Percentiles rank a stretch among this genome's conserved stretches.
Evolutionary conservation across 1,140 invertebrate genomes (phyloP).

Genomic region (Acromyrmex charruanus): DNA sequence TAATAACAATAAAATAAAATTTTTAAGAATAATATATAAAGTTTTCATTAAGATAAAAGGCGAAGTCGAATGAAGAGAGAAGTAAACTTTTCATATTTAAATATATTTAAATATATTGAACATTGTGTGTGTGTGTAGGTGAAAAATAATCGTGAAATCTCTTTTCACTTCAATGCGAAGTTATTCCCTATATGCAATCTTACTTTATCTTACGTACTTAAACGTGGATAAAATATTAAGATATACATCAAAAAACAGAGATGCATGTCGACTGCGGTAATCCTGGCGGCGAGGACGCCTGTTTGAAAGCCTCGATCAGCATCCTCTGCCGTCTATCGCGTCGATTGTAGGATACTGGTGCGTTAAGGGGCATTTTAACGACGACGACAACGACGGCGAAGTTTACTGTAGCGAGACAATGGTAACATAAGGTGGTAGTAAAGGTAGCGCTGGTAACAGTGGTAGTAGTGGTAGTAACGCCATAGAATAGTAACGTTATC

Average conservation of each 20-base stretch:
- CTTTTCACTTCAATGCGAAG: conserved; percentile 21
- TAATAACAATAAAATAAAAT: conserved; percentile 14
- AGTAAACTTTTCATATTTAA: conserved; percentile 1
- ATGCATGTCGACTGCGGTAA: conserved; percentile 58
- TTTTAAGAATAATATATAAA: neutral
- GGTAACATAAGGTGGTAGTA: conserved; percentile 76
- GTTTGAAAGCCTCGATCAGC: conserved; percentile 25
- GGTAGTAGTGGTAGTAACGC: conserved; percentile 70
- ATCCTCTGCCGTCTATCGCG: conserved; percentile 37
- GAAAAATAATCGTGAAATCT: conserved; percentile 27
- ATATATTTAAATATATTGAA: conserved; percentile 19
- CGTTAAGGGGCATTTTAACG: conserved; percentile 59
- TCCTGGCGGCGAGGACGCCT: conserved; percentile 32
- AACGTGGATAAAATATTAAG: conserved; percentile 51
- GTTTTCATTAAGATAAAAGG: neutral
- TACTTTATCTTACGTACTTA: conserved; percentile 50
- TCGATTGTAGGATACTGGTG: conserved; percentile 46
- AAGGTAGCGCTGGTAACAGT: conserved; percentile 77
- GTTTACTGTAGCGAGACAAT: conserved; percentile 70
- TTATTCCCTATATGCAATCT: conserved; percentile 26
- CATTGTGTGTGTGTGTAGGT: neutral
- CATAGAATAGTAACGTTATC: conserved; percentile 73
- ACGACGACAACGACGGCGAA: conserved; percentile 60
- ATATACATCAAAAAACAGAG: conserved; percentile 53
- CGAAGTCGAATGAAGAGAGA: neutral